Conservation (phyloP, 2,113 vertebrate species). For the Dolichallabes microphthalmus region DNA sequence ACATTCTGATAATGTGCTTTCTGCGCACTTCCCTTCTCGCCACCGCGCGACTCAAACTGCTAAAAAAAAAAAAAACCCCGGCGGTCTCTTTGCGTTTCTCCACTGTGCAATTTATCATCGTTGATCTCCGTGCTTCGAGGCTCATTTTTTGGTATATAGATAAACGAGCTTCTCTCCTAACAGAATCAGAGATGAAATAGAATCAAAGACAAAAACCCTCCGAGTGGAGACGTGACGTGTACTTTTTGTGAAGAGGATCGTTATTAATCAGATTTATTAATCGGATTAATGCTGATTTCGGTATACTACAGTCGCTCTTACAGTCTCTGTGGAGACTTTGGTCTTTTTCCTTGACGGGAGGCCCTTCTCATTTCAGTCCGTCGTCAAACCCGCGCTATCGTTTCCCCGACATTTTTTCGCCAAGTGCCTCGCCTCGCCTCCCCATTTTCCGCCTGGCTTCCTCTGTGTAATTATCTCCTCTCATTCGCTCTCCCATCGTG, state of each 20-base stretch:
- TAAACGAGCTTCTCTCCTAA: background rate
- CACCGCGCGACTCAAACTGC: background rate
- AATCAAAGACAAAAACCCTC: background rate
- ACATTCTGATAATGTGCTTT: conserved; percentile 12
- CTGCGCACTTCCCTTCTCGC: background rate
- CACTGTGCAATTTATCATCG: conserved; percentile 18
- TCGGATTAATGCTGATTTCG: conserved; percentile 3
- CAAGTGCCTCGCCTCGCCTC: conserved; percentile 17
- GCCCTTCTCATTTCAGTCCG: background rate
- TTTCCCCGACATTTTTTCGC: conserved; percentile 24
- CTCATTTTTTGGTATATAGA: conserved; percentile 16
- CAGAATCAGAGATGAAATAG: background rate
- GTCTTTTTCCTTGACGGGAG: background rate
- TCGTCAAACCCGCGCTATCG: background rate
- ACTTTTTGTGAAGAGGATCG: background rate
- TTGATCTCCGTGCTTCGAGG: conserved; percentile 1
- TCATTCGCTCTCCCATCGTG: conserved; percentile 56
- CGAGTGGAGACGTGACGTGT: background rate
- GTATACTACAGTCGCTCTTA: background rate
- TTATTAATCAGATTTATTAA: conserved; percentile 6
- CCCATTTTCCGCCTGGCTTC: conserved; percentile 66
- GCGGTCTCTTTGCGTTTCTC: conserved; percentile 12
- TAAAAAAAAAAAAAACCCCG: background rate
- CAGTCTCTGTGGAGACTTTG: background rate
- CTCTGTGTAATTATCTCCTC: conserved; percentile 66